Evolutionary conservation across 1,140 invertebrate genomes (phyloP), one percentile per base, ranked within the genome.

Genomic region (Drosophila repletoides): DNA sequence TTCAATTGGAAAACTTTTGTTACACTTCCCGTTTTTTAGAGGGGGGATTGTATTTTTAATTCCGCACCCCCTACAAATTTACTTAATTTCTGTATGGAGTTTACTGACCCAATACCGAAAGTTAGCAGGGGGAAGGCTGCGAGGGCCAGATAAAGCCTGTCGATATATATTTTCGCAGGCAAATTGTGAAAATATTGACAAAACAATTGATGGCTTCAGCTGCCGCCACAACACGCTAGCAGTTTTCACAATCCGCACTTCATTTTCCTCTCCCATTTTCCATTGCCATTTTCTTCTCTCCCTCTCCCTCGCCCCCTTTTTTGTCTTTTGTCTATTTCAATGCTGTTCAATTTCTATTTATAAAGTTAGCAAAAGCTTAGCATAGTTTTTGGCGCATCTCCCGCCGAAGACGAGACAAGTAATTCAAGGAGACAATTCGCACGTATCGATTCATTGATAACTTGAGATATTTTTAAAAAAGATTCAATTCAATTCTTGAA

Each of bases 111-210:
- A 55, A 36, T n/a, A n/a, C n/a, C n/a, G n/a, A n/a, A n/a, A n/a
- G n/a, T n/a, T n/a, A n/a, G n/a, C n/a, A n/a, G n/a, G n/a, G n/a
- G n/a, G n/a, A n/a, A n/a, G n/a, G n/a, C 9, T 26, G 3, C 45
- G 7, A 19, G 40, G 9, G 21, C 15, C 46, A 70, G 77, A 74
- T 74, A 67, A 79, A 36, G 28, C 56, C 52, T 61, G 56, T 45
- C 65, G 70, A 71, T 83, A 63, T 40, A 29, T 31, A 64, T 46
- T n/a, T n/a, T n/a, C n/a, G 45, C 24, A 60, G 79, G 74, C 66
- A 74, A 84, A 87, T 84, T 86, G 80, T 80, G 75, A 76, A 84
- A 86, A 84, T 84, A 84, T 84, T 84, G 80, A 84, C 80, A 86
- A 84, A 84, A 84, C 80, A 84, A 86, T 84, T 86, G 80, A 66